Percentiles rank a stretch among this genome's conserved stretches.
These are phyloP conservation scores for Tanytarsus gracilentus DNA, from an alignment of 2,888 invertebrate species.

Conservation along the genomic window DNA sequence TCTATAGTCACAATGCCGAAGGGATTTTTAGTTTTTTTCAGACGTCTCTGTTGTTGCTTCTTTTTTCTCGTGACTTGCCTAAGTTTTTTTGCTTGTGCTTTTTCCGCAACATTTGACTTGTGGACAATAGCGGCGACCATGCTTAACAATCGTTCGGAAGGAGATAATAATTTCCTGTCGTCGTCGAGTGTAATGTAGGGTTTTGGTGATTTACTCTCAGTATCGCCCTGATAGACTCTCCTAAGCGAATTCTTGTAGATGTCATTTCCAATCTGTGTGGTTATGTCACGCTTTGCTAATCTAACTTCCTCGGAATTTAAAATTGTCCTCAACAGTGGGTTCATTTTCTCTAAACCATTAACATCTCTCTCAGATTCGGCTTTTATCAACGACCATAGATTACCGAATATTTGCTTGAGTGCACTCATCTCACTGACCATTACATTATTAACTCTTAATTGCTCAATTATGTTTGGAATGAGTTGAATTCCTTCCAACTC, in stretches of 20 bases:
- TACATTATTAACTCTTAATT: constrained; percentile 24
- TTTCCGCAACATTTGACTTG: constrained; percentile 20
- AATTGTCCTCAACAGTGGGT: constrained; percentile 30
- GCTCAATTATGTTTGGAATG: constrained; percentile 30
- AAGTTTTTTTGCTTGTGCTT: neutral
- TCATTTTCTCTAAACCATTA: constrained; percentile 16
- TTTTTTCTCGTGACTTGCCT: no score
- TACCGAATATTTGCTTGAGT: constrained; percentile 30
- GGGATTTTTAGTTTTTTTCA: no score
- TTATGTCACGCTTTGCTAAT: constrained; percentile 19
- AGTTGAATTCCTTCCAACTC: constrained; percentile 30
- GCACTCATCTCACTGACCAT: constrained; percentile 22
- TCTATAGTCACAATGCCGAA: constrained; percentile 17
- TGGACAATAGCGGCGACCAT: constrained; percentile 30
- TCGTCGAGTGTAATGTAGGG: constrained; percentile 28
- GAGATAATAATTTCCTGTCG: constrained; percentile 27
- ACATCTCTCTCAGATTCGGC: constrained; percentile 28
- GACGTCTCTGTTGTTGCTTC: no score
- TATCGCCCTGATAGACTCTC: constrained; percentile 7
- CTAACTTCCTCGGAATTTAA: constrained; percentile 28
- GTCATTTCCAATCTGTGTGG: constrained; percentile 20
- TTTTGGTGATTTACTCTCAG: neutral
- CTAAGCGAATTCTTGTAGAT: constrained; percentile 3
- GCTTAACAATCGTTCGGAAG: constrained; percentile 31
- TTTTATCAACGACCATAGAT: constrained; percentile 30